A percentile compares a stretch with the other conserved stretches of the same genome.
Evolutionary conservation across 2,888 invertebrate genomes (phyloP).

Genomic region (Isoperla grammatica): DNA sequence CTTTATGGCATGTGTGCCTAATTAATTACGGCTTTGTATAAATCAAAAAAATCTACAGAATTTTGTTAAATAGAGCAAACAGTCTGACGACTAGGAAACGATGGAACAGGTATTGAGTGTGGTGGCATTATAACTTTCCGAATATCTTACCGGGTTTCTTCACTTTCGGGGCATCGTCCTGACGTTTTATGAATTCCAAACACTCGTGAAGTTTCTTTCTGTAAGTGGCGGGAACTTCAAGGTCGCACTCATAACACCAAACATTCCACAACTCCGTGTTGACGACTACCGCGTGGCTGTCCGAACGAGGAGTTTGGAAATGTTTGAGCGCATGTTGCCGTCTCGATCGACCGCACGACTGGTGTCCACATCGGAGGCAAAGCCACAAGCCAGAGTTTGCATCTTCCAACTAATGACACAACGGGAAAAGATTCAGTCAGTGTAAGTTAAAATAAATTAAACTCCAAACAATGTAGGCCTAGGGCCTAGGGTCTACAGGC

Average conservation of each 20-base stretch:
- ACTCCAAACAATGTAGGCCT: background rate
- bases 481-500: too few relatives aligned
- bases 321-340: conserved; percentile 70
- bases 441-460: background rate
- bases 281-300: conserved; percentile 66
- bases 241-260: conserved; percentile 76
- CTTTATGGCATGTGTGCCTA: too few relatives aligned
- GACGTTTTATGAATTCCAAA: conserved; percentile 23
- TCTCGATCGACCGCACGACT: conserved; percentile 63
- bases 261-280: conserved; percentile 66
- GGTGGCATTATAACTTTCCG: too few relatives aligned
- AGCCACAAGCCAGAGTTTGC: conserved; percentile 53
- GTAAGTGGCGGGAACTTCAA: conserved; percentile 56
- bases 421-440: background rate
- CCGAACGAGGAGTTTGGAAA: conserved; percentile 67
- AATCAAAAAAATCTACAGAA: too few relatives aligned
- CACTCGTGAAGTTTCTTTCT: conserved; percentile 30
- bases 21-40: too few relatives aligned
- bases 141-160: background rate
- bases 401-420: background rate
- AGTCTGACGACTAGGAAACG: too few relatives aligned
- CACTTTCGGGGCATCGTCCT: conserved; percentile 6
- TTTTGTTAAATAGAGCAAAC: too few relatives aligned
- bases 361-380: conserved; percentile 75
- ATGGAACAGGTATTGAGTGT: too few relatives aligned